phyloP scores from a whole-genome alignment of 2,888 invertebrate species.

The Hedychridium roseum region DNA sequence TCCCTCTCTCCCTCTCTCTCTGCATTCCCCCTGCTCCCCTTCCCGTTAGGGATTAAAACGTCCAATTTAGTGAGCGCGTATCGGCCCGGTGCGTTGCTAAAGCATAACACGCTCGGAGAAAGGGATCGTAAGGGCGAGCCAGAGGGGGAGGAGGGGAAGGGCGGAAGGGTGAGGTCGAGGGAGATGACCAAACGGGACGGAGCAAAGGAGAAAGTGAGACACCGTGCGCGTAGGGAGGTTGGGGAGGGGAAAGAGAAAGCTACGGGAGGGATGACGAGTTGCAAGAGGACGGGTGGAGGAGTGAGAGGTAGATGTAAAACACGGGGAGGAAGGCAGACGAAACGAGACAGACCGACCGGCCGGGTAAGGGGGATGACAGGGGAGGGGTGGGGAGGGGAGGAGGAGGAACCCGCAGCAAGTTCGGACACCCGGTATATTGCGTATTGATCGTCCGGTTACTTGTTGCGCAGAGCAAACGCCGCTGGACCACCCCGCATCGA shows the following conservation, averaged over 20 bases:
- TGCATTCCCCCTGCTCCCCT: neutral
- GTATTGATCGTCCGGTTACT: slow-evolving; percentile 61
- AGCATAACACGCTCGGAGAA: no score
- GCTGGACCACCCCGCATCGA: slow-evolving; percentile 18
- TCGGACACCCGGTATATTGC: slow-evolving; percentile 46
- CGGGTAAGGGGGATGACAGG: neutral
- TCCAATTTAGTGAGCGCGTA: slow-evolving; percentile 12
- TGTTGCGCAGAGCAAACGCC: slow-evolving; percentile 58
- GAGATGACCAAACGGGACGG: slow-evolving; percentile 2
- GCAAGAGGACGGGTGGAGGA: no score
- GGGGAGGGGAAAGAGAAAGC: slow-evolving; percentile 1
- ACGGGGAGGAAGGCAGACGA: no score
- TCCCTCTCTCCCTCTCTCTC: slow-evolving; percentile 9
- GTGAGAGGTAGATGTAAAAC: no score
- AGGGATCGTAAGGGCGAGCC: no score
- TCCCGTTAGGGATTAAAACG: slow-evolving; percentile 10
- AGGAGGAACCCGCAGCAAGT: slow-evolving; percentile 1
- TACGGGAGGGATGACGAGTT: neutral
- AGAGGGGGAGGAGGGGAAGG: no score
- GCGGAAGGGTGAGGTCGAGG: neutral
- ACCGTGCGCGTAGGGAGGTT: slow-evolving; percentile 5
- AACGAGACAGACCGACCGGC: no score
- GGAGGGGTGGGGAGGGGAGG: neutral
- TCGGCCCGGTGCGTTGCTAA: neutral
- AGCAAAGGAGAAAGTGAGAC: slow-evolving; percentile 7